Evolutionary conservation across 2,888 invertebrate species (phyloP).

Genomic region (Andrena dorsata): DNA sequence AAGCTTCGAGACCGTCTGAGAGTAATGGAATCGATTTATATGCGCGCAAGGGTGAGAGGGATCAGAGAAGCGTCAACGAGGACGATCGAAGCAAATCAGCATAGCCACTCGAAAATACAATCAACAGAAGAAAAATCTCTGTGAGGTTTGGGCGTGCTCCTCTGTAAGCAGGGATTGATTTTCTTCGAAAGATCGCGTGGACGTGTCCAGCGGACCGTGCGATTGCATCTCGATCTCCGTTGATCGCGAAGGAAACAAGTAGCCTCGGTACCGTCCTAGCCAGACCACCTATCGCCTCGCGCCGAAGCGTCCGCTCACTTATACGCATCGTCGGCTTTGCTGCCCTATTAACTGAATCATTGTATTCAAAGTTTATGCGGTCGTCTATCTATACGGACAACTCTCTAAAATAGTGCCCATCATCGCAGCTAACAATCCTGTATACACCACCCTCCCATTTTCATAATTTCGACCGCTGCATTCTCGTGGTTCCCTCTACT

Average conservation of each 20-base stretch:
- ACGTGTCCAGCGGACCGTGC: slow-evolving; percentile 59
- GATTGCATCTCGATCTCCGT: slow-evolving; percentile 69
- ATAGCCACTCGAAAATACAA: slow-evolving; percentile 12
- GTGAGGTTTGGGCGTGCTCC: neutral
- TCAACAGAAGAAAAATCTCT: slow-evolving; percentile 6
- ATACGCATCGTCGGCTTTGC: neutral
- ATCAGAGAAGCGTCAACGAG: neutral
- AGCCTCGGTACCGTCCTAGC: slow-evolving; percentile 12
- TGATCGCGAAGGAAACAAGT: slow-evolving; percentile 27
- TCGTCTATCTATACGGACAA: too few species aligned
- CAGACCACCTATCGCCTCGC: neutral
- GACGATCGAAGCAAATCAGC: neutral
- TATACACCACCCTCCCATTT: too few species aligned
- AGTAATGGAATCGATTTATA: slow-evolving; percentile 7
- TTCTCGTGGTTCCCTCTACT: too few species aligned
- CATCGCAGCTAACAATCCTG: too few species aligned
- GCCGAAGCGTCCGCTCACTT: neutral
- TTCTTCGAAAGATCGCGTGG: slow-evolving; percentile 23
- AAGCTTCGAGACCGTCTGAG: neutral
- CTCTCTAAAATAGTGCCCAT: too few species aligned
- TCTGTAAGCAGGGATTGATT: slow-evolving; percentile 25
- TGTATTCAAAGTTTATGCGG: neutral
- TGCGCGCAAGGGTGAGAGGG: neutral
- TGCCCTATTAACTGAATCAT: neutral
- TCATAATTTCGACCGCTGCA: neutral